Percentiles rank a stretch among this genome's conserved stretches.
These are phyloP conservation scores for Pangasianodon hypophthalmus DNA, from an alignment of 2,113 vertebrate genomes.

Conservation along the genomic window DNA sequence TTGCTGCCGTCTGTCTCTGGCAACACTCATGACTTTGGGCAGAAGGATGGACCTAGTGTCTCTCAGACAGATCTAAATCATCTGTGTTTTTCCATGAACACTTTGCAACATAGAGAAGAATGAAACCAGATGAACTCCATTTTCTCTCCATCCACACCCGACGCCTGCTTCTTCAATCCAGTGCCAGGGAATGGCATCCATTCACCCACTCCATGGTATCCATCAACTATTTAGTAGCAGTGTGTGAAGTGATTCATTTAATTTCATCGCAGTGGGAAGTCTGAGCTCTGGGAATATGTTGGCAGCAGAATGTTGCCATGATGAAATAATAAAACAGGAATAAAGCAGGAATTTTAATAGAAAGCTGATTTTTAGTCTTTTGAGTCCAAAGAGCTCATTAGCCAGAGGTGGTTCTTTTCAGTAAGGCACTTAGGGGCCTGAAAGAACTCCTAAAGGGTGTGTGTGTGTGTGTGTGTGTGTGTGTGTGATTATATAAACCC, in stretches of 20 bases:
- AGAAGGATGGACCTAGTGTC: slow-evolving; percentile 16
- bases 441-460: not conserved
- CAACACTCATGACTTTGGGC: not conserved
- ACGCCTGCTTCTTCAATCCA: not conserved
- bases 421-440: not conserved
- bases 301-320: not conserved
- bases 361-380: slow-evolving; percentile 17
- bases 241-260: not conserved
- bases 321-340: slow-evolving; percentile 8
- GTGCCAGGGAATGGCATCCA: not conserved
- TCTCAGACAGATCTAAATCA: slow-evolving; percentile 14
- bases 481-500: not conserved
- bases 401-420: not conserved
- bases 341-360: slow-evolving; percentile 27
- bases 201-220: not conserved
- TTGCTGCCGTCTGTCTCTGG: not conserved
- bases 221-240: slow-evolving; percentile 27
- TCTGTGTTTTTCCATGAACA: not conserved
- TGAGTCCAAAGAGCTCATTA: slow-evolving; percentile 34
- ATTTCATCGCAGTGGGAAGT: not conserved
- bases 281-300: not conserved
- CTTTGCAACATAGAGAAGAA: not conserved
- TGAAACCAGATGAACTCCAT: slow-evolving; percentile 18
- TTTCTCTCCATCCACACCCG: not conserved
- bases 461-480: slow-evolving; percentile 14